Evolutionary conservation across 2,888 invertebrate genomes (phyloP), one percentile per base, ranked within the genome.

Genomic region (Trisateles emortualis): DNA sequence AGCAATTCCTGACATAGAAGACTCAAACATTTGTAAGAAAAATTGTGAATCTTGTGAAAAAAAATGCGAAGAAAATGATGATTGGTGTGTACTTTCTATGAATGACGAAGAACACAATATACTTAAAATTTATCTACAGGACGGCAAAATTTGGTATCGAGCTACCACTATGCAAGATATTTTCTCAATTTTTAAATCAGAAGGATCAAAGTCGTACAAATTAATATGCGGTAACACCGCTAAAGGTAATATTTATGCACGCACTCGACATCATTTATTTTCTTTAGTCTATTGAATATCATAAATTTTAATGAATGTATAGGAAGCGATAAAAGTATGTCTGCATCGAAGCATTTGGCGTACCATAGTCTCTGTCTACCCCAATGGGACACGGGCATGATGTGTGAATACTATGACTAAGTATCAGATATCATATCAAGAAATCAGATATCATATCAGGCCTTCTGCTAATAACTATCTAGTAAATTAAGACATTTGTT

Each of bases 201-300:
- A 83, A 74, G 73, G 86, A 61, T 51, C 82, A 81, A 74, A 82
- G 11, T 88, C 86, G 26, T 95, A 95, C 59, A 93, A 94, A 83
- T 76, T 96, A 8, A 94, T 96, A 0, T 95, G 94, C 32, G 96
- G 96, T 16, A 96, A 96, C 74, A 96, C 96, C 2, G 95, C 95
- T 11, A 94, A 94, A 86, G 96, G 96, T 90, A 70, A 63, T 10
- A 24, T 24, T 24, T 24, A 5, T 24, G 24, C 24, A 24, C 24
- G 58, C n/a, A n/a, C n/a, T n/a, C n/a, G n/a, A n/a, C n/a, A n/a
- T n/a, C n/a, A n/a, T 40, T 14, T 1, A 11, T 1, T 19, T 3
- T 5, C 39, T 22, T 22, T 2, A 10, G 32, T 17, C 29, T 16
- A 17, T 9, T 30, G 38, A n/a, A 35, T 5, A 13, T 35, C 6